Evolutionary conservation across 2,113 vertebrate genomes (phyloP).

Genomic region (Odocoileus virginianus): DNA sequence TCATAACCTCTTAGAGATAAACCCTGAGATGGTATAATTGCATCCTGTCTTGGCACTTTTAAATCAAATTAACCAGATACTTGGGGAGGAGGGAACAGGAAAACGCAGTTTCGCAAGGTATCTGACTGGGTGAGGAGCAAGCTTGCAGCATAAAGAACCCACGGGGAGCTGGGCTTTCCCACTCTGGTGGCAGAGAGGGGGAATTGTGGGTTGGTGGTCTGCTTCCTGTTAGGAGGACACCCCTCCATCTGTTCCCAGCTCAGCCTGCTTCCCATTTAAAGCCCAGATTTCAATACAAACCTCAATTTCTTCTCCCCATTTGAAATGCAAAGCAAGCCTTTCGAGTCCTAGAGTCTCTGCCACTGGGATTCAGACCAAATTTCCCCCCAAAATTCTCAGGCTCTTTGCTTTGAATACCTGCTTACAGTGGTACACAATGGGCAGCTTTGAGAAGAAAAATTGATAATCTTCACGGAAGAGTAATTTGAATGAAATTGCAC

Average conservation of each 20-base stretch:
- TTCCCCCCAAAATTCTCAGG: constrained; percentile 80
- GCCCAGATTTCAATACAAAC: constrained; percentile 79
- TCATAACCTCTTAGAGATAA: constrained; percentile 19
- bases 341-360: constrained; percentile 66
- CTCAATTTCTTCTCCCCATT: constrained; percentile 78
- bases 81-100: constrained; percentile 31
- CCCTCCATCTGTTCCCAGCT: constrained; percentile 84
- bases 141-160: constrained; percentile 82
- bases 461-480: constrained; percentile 89
- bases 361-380: constrained; percentile 77
- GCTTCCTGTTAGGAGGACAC: constrained; percentile 80
- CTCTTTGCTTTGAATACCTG: constrained; percentile 86
- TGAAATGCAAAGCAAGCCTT: constrained; percentile 77
- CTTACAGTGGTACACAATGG: constrained; percentile 87
- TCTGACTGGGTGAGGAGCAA: constrained; percentile 75
- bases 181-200: constrained; percentile 84
- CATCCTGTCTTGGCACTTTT: constrained; percentile 42
- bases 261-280: constrained; percentile 80
- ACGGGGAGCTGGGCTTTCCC: constrained; percentile 86
- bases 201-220: constrained; percentile 81
- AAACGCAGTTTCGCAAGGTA: constrained; percentile 69
- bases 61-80: constrained; percentile 51
- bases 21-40: neutral
- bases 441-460: constrained; percentile 91
- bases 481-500: constrained; percentile 94